These are phyloP conservation scores for Oxyruncus cristatus DNA, from an alignment of 2,113 vertebrate species.

Conservation along the genomic window DNA sequence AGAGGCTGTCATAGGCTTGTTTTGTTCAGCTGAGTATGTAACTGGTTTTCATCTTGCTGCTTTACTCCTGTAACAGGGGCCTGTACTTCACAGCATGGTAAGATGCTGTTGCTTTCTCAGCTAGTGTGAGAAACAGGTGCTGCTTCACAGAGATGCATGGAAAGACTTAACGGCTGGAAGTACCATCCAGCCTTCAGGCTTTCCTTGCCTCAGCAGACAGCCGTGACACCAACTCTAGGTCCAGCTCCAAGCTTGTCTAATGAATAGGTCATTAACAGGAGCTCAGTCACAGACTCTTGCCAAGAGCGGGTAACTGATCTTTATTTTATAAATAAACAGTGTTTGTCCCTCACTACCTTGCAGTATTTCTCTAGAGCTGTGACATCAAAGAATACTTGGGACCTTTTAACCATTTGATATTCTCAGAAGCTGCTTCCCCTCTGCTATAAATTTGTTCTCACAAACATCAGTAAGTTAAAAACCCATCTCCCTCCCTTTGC, in stretches of 20 bases:
- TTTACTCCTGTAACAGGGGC: neutral
- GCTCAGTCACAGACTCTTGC: slow-evolving; percentile 19
- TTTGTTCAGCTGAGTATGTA: neutral
- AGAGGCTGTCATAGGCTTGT: neutral
- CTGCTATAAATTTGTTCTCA: slow-evolving; percentile 65
- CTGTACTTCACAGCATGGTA: neutral
- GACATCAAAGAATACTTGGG: slow-evolving; percentile 51
- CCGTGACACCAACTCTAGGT: neutral
- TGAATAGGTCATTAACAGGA: slow-evolving; percentile 58
- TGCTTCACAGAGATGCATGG: neutral
- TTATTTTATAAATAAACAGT: slow-evolving; percentile 68
- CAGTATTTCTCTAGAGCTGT: slow-evolving; percentile 24
- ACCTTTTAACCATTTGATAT: slow-evolving; percentile 37
- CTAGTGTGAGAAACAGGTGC: neutral
- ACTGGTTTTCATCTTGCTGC: neutral
- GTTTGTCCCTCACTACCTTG: neutral
- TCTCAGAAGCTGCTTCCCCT: slow-evolving; percentile 43
- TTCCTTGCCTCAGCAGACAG: neutral
- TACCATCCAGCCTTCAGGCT: neutral
- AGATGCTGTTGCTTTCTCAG: neutral
- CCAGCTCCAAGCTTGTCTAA: slow-evolving; percentile 1
- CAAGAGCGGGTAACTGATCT: slow-evolving; percentile 68
- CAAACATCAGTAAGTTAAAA: slow-evolving; percentile 71
- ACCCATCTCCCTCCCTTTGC: slow-evolving; percentile 17
- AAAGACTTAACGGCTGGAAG: slow-evolving; percentile 6